Evolutionary conservation across 1,140 invertebrate genomes (phyloP).

Genomic region (Drosophila teissieri): DNA sequence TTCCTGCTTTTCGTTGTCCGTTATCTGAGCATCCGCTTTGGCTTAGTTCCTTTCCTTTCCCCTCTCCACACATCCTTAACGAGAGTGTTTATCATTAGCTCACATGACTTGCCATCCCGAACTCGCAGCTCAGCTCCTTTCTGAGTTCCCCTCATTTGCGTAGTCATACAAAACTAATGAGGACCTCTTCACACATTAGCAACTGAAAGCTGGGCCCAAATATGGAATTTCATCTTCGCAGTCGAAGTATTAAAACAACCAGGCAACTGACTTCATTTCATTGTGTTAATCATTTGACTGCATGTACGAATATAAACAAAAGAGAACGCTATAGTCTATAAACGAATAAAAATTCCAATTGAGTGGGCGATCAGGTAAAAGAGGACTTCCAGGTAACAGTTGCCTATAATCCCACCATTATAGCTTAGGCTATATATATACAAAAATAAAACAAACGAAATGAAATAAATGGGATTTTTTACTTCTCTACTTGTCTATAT

Average conservation of each 20-base stretch:
- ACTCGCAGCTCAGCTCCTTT: slow-evolving; percentile 4
- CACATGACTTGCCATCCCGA: slow-evolving; percentile 51
- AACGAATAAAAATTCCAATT: no score
- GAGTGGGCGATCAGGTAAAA: no score
- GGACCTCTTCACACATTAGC: slow-evolving; percentile 26
- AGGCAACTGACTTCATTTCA: slow-evolving; percentile 21
- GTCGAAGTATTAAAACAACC: slow-evolving; percentile 29
- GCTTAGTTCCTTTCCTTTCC: slow-evolving; percentile 35
- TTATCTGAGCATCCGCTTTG: slow-evolving; percentile 42
- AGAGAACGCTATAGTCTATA: no score
- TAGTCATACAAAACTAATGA: slow-evolving; percentile 58
- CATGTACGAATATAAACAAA: no score
- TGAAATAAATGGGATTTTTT: no score
- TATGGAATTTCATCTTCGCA: slow-evolving; percentile 1
- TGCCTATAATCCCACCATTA: no score
- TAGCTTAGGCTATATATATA: no score
- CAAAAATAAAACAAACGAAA: no score
- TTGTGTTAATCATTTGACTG: slow-evolving; percentile 14
- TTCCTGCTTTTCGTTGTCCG: slow-evolving; percentile 15
- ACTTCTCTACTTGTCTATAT: no score
- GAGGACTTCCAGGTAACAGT: no score
- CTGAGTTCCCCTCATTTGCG: slow-evolving; percentile 34
- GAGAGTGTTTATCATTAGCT: slow-evolving; percentile 57
- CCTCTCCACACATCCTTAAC: slow-evolving; percentile 3
- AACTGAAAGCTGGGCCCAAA: slow-evolving; percentile 26